These are phyloP conservation scores for Aplidium turbinatum DNA, from an alignment of 23 tunicate species.

Conservation along the genomic window DNA sequence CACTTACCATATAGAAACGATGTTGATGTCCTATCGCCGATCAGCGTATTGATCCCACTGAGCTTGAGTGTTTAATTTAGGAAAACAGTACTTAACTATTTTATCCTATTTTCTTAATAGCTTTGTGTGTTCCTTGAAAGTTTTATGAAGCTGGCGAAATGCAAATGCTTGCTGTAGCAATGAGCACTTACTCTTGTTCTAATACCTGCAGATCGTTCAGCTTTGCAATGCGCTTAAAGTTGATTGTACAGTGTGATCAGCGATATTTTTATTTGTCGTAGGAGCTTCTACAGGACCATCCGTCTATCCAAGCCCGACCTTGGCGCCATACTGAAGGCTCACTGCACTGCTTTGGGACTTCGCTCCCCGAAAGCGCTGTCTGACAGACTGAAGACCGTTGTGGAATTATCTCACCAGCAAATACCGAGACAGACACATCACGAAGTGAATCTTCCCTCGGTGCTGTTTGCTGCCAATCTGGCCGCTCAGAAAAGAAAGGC, in stretches of 20 bases:
- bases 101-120: background rate
- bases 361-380: conserved; percentile 76
- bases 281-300: conserved; percentile 64
- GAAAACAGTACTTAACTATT: no score
- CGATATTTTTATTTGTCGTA: background rate
- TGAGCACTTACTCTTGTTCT: background rate
- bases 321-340: conserved; percentile 59
- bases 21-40: background rate
- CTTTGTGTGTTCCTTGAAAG: background rate
- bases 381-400: conserved; percentile 64
- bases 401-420: conserved; percentile 78
- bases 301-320: conserved; percentile 68
- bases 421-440: conserved; percentile 63
- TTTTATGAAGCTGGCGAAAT: background rate
- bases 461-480: conserved; percentile 52
- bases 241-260: background rate
- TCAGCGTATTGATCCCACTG: background rate
- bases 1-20: background rate
- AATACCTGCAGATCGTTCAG: background rate
- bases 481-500: conserved; percentile 78
- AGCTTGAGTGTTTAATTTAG: no score
- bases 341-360: conserved; percentile 78
- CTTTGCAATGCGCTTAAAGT: background rate
- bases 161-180: background rate
- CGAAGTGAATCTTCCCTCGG: conserved; percentile 61